Conservation (phyloP, 2,888 invertebrate genomes). For the Julus scandinavius region DNA sequence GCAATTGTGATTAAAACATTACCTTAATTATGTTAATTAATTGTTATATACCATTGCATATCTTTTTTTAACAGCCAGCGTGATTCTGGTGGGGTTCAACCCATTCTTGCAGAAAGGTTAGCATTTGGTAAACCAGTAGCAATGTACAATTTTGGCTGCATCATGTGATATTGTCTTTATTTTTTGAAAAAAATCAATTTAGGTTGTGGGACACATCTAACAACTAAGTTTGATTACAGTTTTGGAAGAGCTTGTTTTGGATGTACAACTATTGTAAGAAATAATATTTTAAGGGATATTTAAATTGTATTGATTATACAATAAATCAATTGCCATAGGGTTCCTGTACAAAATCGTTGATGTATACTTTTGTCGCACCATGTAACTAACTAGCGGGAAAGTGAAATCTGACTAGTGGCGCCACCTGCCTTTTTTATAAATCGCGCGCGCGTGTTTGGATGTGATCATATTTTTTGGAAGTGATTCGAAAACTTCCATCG, state of each 20-base stretch:
- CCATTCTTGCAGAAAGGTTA: conserved; percentile 47
- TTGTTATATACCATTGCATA: background rate
- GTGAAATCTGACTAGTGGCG: background rate
- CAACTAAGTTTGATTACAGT: background rate
- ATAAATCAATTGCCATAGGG: too few relatives aligned
- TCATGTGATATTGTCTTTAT: background rate
- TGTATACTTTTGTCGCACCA: background rate
- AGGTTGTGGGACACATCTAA: background rate
- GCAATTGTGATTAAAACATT: background rate
- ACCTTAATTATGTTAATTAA: background rate
- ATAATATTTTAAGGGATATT: background rate
- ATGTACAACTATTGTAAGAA: background rate
- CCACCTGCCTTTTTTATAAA: background rate
- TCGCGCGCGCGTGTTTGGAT: conserved; percentile 4
- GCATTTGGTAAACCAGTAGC: background rate
- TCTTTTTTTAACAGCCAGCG: conserved; percentile 29
- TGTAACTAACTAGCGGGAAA: background rate
- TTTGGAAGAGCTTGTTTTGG: background rate
- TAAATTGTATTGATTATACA: background rate
- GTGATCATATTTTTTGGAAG: background rate
- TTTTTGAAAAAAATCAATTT: background rate
- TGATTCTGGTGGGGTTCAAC: conserved; percentile 46
- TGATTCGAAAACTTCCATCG: background rate
- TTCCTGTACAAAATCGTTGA: too few relatives aligned
- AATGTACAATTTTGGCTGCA: background rate